Conservation (phyloP, 2,113 vertebrate genomes). For the Burhinus oedicnemus region DNA sequence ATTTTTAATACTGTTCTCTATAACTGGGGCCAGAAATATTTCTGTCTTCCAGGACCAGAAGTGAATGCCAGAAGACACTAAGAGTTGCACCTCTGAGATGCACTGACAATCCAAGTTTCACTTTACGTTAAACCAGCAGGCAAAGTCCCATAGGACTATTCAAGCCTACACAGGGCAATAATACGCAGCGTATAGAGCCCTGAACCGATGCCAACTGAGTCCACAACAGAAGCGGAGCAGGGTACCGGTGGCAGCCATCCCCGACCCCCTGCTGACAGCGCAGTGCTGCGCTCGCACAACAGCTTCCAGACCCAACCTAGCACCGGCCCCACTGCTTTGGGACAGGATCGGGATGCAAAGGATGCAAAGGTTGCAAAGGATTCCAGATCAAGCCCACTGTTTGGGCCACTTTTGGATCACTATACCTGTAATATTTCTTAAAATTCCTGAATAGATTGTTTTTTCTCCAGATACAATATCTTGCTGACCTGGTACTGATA, state of each 20-base stretch:
- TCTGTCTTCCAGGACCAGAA: slow-evolving; percentile 11
- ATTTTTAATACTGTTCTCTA: neutral
- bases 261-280: accelerated
- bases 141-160: neutral
- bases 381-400: neutral
- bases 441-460: neutral
- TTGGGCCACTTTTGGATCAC: neutral
- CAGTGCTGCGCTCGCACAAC: neutral
- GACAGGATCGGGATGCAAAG: neutral
- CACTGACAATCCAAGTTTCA: neutral
- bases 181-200: neutral
- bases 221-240: neutral
- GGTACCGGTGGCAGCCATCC: neutral
- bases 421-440: neutral
- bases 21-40: neutral
- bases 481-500: slow-evolving; percentile 35
- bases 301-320: neutral
- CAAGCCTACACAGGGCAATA: neutral
- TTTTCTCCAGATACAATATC: neutral
- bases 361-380: neutral
- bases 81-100: neutral
- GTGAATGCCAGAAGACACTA: neutral
- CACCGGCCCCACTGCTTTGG: accelerated
- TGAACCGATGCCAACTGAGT: neutral
- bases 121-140: neutral